Conservation (phyloP, 2,888 invertebrate genomes). For the Polyommatus icarus region DNA sequence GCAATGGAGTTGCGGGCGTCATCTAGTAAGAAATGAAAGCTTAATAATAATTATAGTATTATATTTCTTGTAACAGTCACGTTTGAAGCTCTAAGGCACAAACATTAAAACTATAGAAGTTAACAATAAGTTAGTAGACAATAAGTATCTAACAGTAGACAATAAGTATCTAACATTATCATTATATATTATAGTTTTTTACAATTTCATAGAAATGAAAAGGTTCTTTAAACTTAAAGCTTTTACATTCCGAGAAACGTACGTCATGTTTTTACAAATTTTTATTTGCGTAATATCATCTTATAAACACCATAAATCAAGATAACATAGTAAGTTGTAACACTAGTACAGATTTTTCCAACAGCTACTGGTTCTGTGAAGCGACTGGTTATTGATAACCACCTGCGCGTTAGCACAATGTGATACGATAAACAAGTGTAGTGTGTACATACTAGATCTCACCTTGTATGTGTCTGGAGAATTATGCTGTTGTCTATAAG, state of each 20-base stretch:
- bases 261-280: background rate
- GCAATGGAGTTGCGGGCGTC: no score
- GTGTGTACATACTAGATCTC: background rate
- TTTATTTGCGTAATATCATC: background rate
- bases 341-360: constrained; percentile 2
- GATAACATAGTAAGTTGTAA: constrained; percentile 9
- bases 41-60: no score
- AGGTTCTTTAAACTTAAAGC: background rate
- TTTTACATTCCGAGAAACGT: background rate
- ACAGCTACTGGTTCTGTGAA: constrained; percentile 15
- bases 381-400: constrained; percentile 4
- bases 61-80: no score
- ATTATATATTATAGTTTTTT: no score
- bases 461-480: background rate
- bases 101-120: no score
- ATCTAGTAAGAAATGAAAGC: no score
- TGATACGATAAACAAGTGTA: constrained; percentile 17
- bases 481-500: no score
- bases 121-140: no score
- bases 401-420: constrained; percentile 3
- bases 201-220: no score
- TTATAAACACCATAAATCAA: background rate
- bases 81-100: no score
- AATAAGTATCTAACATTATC: no score
- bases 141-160: no score